Evolutionary conservation across 2,113 vertebrate species (phyloP).

Genomic region (Chelonoidis abingdonii): DNA sequence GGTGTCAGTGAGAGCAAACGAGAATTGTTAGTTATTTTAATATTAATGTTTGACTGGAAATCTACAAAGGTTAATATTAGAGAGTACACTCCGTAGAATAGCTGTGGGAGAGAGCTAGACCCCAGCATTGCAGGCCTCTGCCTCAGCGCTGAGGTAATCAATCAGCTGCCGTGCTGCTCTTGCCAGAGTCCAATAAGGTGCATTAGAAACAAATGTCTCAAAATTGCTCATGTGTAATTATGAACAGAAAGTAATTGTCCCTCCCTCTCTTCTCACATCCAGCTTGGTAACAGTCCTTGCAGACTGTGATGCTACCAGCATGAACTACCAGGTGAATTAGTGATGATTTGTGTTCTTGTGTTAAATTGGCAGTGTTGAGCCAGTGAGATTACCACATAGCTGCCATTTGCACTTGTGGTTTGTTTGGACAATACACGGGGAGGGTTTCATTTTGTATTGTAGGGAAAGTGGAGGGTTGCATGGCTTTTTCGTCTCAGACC

Average conservation of each 20-base stretch:
- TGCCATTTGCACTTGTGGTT: not conserved
- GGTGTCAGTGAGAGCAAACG: not conserved
- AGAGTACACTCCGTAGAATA: not conserved
- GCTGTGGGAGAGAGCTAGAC: not conserved
- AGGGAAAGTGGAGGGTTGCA: not conserved
- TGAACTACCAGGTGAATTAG: not conserved
- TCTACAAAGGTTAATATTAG: not conserved
- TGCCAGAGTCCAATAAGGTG: not conserved
- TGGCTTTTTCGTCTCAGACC: not conserved
- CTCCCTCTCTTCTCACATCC: not conserved
- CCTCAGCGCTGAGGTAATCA: not conserved
- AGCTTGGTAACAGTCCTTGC: not conserved
- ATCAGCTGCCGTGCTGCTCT: not conserved
- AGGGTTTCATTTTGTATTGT: not conserved
- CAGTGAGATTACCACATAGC: not conserved
- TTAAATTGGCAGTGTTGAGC: not conserved
- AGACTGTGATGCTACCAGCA: not conserved
- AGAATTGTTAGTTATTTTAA: not conserved
- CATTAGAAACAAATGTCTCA: not conserved
- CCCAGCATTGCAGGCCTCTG: not conserved
- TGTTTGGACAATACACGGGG: not conserved
- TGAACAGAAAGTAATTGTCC: not conserved
- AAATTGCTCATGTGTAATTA: not conserved
- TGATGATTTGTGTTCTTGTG: not conserved
- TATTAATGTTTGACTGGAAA: not conserved